Conservation (phyloP, 2,797 vertebrate species). For the Ammospiza maritima region DNA sequence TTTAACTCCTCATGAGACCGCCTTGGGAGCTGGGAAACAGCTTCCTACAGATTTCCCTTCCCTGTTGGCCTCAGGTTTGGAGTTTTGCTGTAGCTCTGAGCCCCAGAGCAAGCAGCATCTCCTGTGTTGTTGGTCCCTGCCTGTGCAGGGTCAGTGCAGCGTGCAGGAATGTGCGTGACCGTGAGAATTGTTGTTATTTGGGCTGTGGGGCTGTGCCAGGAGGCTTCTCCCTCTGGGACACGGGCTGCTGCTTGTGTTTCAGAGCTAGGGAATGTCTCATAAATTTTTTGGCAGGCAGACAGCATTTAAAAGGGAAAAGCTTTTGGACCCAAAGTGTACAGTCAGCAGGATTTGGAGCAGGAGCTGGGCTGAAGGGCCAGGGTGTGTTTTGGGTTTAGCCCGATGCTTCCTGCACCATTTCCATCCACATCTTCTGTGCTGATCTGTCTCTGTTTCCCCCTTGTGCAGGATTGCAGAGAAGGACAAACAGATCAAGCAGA, state of each 20-base stretch:
- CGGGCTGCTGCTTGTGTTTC: neutral
- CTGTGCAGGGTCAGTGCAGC: neutral
- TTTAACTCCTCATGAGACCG: neutral
- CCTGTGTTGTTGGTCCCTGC: neutral
- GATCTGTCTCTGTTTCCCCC: neutral
- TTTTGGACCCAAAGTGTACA: neutral
- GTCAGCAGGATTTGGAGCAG: neutral
- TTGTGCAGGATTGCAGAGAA: conserved; percentile 90
- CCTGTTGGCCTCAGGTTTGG: neutral
- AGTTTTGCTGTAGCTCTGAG: neutral
- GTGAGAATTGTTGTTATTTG: neutral
- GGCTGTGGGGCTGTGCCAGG: neutral
- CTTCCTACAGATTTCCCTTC: conserved; percentile 10
- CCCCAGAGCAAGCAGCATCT: neutral
- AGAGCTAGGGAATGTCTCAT: neutral
- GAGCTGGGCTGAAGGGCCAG: neutral
- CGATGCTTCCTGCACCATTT: neutral
- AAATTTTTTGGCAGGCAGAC: neutral
- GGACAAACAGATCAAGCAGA: conserved; percentile 92
- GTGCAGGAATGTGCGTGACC: neutral
- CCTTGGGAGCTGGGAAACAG: neutral
- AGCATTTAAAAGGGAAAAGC: neutral
- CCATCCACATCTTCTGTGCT: neutral
- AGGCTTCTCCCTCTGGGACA: neutral
- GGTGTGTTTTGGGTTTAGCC: neutral